Base-by-base conservation (phyloP, 1,140 invertebrate species). In the Penaeus indicus region DNA sequence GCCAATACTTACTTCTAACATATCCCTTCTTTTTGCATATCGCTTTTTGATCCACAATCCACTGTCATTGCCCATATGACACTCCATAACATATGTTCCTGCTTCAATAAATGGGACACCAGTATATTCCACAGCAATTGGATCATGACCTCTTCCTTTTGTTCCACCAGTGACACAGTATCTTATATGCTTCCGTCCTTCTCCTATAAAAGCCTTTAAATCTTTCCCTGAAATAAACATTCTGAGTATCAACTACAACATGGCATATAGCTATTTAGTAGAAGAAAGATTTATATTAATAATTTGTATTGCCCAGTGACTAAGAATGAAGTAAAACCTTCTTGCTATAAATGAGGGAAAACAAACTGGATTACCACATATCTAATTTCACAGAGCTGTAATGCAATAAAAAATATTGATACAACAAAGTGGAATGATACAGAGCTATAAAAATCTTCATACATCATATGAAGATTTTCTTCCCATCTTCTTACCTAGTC, bases 41-140 rank as follows among this genome's bases (percentile, higher is more conserved):
- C 47, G 42, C 47, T 60, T 80, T 60, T 80, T 80, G 54, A 60
- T 80, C 78, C 78, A 80, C 13, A 61, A 7, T 61, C 78, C 78
- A 80, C 78, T 80, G 22, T 80, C 78, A 60, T 80, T 60, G 8
- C 78, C 78, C 78, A 80, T 60, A 60, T 80, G 78, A 21, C 78
- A 80, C 21, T 80, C 78, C 42, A 80, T 13, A 7, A 80, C 47
- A 60, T 80, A 80, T 27, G 78, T 80, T 11, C 78, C 78, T 18
- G 78, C 78, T 60, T 80, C 78, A 60, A 80, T 80, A 38, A 80
- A 80, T 22, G 78, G 78, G 11, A 80, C 78, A 21, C 78, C 78
- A 21, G 78, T 80, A 60, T 80, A 80, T 25, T n/a, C 22, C n/a
- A 80, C 78, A 16, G 78, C 47, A 11, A 80, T 60, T 80, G 78